These are phyloP conservation scores for Toxotes lorentzi DNA, from an alignment of 2,797 vertebrate species.

Conservation along the genomic window DNA sequence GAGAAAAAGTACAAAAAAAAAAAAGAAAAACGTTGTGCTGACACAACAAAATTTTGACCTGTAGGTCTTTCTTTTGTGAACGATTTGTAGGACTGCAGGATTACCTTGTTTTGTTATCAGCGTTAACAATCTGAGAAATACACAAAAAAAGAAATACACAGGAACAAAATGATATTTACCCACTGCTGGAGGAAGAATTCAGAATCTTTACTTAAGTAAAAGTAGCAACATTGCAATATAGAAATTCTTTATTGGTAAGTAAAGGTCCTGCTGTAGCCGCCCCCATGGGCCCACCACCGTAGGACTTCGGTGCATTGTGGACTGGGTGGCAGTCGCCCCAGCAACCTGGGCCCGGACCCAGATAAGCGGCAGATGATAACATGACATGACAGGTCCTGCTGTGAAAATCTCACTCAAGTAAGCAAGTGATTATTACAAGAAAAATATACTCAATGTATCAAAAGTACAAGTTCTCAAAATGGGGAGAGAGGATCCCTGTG, in stretches of 20 bases:
- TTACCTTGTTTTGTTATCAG: neutral
- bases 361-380: no score
- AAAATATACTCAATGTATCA: neutral
- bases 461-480: neutral
- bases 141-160: neutral
- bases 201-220: neutral
- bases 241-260: neutral
- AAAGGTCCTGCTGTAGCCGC: neutral
- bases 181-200: neutral
- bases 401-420: neutral
- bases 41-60: constrained; percentile 39
- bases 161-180: neutral
- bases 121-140: constrained; percentile 4
- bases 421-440: neutral
- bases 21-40: constrained; percentile 43
- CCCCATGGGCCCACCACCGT: no score
- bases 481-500: neutral
- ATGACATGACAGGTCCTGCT: no score
- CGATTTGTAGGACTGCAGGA: neutral
- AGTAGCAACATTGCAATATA: neutral
- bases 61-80: constrained; percentile 9
- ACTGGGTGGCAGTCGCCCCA: no score
- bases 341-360: no score
- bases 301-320: no score
- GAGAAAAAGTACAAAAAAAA: constrained; percentile 39